Conservation (phyloP, 2,797 vertebrate species). For the Adelosebastes latens region DNA sequence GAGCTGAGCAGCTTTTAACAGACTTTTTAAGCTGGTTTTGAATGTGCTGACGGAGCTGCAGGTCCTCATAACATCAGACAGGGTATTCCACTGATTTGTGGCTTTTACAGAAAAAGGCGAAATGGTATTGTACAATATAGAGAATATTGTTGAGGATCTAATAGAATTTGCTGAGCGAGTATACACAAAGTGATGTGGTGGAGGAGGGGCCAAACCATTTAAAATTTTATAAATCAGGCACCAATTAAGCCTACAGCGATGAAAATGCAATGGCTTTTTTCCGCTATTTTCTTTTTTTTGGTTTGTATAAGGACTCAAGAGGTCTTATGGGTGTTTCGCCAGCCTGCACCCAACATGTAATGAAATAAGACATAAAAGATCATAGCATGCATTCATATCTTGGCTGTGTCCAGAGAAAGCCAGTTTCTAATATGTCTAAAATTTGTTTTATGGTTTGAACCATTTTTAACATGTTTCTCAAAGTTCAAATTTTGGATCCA, state of each 20-base stretch:
- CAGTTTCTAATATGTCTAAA: background rate
- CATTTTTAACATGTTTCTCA: background rate
- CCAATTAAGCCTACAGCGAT: background rate
- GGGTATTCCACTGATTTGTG: background rate
- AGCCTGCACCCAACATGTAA: background rate
- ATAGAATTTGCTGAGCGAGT: no score
- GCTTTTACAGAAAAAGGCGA: background rate
- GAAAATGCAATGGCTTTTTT: background rate
- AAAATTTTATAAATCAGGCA: no score
- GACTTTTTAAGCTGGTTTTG: background rate
- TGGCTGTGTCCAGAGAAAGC: background rate
- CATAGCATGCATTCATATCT: background rate
- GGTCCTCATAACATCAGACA: background rate
- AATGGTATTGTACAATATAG: background rate
- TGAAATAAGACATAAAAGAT: background rate
- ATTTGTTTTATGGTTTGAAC: background rate
- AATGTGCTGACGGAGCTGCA: background rate
- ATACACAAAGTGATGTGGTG: background rate
- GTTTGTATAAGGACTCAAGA: background rate
- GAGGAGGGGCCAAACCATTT: no score
- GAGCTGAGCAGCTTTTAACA: background rate
- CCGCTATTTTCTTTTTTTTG: background rate
- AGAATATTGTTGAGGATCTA: background rate
- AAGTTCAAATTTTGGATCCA: background rate
- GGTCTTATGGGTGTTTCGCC: background rate